These are phyloP conservation scores for Amphibalanus amphitrite DNA, from an alignment of 1,140 invertebrate species.

Conservation along the genomic window DNA sequence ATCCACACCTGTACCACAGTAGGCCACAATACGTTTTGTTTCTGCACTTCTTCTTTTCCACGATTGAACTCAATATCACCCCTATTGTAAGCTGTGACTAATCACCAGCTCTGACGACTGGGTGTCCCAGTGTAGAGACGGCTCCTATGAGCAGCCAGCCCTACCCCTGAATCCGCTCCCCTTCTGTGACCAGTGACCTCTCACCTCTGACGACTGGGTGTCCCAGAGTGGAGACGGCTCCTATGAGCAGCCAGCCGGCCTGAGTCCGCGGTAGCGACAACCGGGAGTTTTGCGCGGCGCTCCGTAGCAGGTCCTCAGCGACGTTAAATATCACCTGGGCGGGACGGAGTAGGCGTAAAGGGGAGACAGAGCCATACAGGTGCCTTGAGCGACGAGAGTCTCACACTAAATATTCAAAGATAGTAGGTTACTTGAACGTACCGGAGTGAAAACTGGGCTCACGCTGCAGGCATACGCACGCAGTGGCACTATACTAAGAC, in stretches of 20 bases:
- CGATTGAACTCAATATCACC: no score
- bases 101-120: not conserved
- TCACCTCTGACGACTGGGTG: constrained; percentile 6
- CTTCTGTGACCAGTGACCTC: not conserved
- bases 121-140: not conserved
- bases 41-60: no score
- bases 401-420: no score
- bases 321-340: constrained; percentile 50
- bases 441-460: no score
- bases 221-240: constrained; percentile 87
- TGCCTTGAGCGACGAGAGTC: no score
- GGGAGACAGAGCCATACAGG: no score
- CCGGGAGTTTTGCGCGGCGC: constrained; percentile 91
- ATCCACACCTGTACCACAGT: no score
- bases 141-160: not conserved
- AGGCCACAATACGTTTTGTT: no score
- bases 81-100: no score
- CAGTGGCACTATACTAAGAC: no score
- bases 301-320: constrained; percentile 87
- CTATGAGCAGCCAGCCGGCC: constrained; percentile 93
- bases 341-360: constrained; percentile 29
- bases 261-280: constrained; percentile 86
- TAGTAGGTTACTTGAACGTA: no score
- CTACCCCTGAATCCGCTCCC: not conserved
- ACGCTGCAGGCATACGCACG: no score